A percentile compares a stretch with the other conserved stretches of the same genome.
Evolutionary conservation across 1,140 invertebrate species (phyloP).

Genomic region (Copidosoma floridanum): DNA sequence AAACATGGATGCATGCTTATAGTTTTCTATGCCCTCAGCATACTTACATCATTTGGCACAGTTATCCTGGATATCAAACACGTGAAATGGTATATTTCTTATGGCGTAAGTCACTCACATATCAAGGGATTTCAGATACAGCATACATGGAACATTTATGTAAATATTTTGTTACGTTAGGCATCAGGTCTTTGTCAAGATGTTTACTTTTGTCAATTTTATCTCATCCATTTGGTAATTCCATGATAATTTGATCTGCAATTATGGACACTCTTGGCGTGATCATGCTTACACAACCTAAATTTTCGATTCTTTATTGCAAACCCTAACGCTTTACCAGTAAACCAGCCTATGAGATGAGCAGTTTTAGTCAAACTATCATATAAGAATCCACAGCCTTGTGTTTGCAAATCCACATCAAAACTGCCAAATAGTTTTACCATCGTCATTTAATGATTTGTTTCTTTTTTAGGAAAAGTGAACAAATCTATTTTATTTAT

Average conservation of each 20-base stretch:
- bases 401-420: constrained; percentile 17
- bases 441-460: constrained; percentile 9
- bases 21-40: constrained; percentile 9
- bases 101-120: constrained; percentile 5
- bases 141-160: constrained; percentile 21
- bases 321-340: constrained; percentile 8
- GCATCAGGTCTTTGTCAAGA: constrained; percentile 11
- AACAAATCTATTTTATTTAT: no score
- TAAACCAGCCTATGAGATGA: constrained; percentile 2
- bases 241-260: constrained; percentile 20
- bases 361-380: constrained; percentile 17
- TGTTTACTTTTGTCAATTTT: no score
- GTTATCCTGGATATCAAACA: constrained; percentile 4
- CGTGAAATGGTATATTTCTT: constrained; percentile 18
- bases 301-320: constrained; percentile 16
- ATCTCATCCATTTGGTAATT: constrained; percentile 13
- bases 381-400: constrained; percentile 6
- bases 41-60: constrained; percentile 2
- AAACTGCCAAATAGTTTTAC: constrained; percentile 12
- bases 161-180: constrained; percentile 5
- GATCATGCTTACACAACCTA: constrained; percentile 11
- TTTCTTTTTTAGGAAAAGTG: no score
- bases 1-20: not conserved
- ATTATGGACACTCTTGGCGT: constrained; percentile 7
- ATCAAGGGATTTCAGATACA: not conserved